Evolutionary conservation across 2,797 vertebrate species (phyloP).

Genomic region (Tauraco hartlaubi): DNA sequence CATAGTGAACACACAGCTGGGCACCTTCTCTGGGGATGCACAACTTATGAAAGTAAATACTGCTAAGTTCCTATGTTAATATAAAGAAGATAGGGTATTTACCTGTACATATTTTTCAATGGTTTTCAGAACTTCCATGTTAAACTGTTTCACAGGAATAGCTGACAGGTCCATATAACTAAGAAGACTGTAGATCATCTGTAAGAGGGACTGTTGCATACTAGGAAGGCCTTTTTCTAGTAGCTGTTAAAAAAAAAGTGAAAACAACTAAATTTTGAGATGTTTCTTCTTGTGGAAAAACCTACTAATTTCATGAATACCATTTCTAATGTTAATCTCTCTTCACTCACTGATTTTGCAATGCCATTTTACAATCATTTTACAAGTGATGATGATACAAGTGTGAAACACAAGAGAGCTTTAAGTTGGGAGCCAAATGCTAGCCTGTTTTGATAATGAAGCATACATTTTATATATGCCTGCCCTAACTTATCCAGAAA

Average conservation of each 20-base stretch:
- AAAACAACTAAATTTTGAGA: background rate
- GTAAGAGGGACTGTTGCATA: slow-evolving; percentile 96
- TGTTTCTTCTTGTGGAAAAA: background rate
- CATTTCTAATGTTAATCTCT: background rate
- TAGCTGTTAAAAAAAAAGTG: slow-evolving; percentile 78
- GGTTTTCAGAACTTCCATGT: slow-evolving; percentile 94
- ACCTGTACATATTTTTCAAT: slow-evolving; percentile 99
- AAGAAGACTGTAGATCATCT: slow-evolving; percentile 97
- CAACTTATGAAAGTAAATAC: background rate
- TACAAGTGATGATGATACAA: background rate
- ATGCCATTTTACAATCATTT: background rate
- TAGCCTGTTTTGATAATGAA: background rate
- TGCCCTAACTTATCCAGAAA: slow-evolving; percentile 37
- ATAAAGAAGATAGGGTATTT: background rate
- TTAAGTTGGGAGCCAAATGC: background rate
- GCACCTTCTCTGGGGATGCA: background rate
- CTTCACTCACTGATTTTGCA: slow-evolving; percentile 21
- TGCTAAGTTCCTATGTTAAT: background rate
- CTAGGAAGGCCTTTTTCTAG: slow-evolving; percentile 96
- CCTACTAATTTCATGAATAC: background rate
- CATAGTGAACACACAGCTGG: background rate
- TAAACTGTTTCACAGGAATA: slow-evolving; percentile 95
- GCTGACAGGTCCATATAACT: slow-evolving; percentile 96
- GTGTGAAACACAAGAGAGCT: background rate
- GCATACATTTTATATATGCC: background rate